Percentiles rank a stretch among this genome's conserved stretches.
phyloP scores from a whole-genome alignment of 2,797 vertebrate species.

The Botia kubotai region DNA sequence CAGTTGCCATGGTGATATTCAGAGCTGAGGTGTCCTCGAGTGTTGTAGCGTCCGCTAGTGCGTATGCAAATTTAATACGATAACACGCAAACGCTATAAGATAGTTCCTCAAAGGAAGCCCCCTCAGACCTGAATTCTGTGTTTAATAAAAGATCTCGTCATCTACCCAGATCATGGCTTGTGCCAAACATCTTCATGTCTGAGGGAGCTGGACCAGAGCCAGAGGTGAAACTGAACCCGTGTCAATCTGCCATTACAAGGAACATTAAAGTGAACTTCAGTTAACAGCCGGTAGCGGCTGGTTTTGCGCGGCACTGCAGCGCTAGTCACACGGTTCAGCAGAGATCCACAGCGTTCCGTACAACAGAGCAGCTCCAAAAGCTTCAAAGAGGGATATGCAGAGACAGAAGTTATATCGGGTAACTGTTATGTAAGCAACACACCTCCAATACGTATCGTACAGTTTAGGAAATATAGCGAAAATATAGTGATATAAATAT shows the following conservation, averaged over 20 bases:
- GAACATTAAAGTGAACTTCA: conserved; percentile 49
- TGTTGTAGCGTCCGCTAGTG: conserved; percentile 63
- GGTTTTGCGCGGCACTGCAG: conserved; percentile 30
- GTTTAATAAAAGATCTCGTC: conserved; percentile 50
- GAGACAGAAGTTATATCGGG: conserved; percentile 6
- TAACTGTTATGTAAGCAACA: neutral
- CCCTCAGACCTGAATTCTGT: conserved; percentile 46
- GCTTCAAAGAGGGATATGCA: conserved; percentile 37
- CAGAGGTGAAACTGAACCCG: conserved; percentile 48
- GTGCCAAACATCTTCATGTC: conserved; percentile 34
- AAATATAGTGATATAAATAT: too few relatives aligned
- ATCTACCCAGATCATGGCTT: conserved; percentile 45
- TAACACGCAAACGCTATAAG: conserved; percentile 15
- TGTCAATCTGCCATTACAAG: conserved; percentile 39
- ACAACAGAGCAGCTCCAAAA: conserved; percentile 7
- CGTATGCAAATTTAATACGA: conserved; percentile 62
- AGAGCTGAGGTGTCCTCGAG: conserved; percentile 60
- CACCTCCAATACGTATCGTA: too few relatives aligned
- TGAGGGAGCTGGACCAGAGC: conserved; percentile 43
- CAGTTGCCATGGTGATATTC: conserved; percentile 75
- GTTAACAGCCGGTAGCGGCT: conserved; percentile 42
- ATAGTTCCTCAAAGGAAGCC: conserved; percentile 60
- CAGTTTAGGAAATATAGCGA: too few relatives aligned
- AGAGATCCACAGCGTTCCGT: conserved; percentile 8
- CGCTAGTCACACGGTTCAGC: conserved; percentile 28